Percentiles rank a stretch among this genome's conserved stretches.
Evolutionary conservation across 1,140 invertebrate genomes (phyloP).

Genomic region (Macrobrachium rosenbergii): DNA sequence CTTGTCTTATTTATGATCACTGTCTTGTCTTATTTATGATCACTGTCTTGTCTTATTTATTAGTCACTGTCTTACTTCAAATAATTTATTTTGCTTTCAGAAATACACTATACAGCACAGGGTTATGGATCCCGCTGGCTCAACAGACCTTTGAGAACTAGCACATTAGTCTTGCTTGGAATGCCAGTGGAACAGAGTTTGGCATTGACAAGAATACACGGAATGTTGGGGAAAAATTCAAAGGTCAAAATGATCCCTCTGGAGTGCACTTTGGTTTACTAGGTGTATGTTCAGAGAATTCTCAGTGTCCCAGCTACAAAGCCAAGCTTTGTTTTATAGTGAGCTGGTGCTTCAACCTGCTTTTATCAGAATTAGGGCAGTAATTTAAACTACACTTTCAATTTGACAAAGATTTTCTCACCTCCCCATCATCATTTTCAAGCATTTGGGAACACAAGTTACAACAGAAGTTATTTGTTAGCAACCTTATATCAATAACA

Average conservation of each 20-base stretch:
- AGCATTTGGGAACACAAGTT: too few relatives aligned
- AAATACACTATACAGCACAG: not conserved
- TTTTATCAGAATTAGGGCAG: too few relatives aligned
- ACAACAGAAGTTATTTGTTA: too few relatives aligned
- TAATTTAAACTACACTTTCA: too few relatives aligned
- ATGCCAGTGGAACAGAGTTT: conserved; percentile 91
- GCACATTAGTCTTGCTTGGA: conserved; percentile 84
- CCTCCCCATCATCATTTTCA: too few relatives aligned
- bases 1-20: too few relatives aligned
- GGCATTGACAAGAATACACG: conserved; percentile 97
- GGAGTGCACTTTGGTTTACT: conserved; percentile 95
- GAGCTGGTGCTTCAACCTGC: not conserved
- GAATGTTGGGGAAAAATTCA: conserved; percentile 92
- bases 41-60: too few relatives aligned
- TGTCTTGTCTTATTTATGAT: too few relatives aligned
- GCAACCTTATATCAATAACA: too few relatives aligned
- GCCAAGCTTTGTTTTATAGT: not conserved
- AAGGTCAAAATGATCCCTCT: conserved; percentile 98
- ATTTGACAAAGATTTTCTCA: too few relatives aligned
- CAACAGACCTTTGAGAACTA: conserved; percentile 83
- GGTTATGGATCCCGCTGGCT: conserved; percentile 82
- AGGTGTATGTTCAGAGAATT: conserved; percentile 75
- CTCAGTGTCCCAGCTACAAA: not conserved
- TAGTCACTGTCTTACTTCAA: too few relatives aligned
- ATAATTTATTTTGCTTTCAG: not conserved